Base-by-base conservation (phyloP, 2,113 vertebrate species). In the Percopsis transmontana region DNA sequence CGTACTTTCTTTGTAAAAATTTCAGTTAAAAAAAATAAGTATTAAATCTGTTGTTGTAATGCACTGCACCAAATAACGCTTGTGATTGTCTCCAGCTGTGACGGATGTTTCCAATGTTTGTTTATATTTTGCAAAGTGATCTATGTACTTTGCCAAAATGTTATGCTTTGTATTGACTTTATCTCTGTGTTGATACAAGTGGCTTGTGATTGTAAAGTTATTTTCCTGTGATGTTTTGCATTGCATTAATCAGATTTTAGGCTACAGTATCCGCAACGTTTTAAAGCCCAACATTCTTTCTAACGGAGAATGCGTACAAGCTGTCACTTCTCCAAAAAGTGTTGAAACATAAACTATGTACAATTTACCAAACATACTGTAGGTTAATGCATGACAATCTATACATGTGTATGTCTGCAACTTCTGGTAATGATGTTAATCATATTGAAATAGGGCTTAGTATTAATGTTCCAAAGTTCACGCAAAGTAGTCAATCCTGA, bases 341-440 rank as follows among this genome's bases (percentile, higher is more conserved):
- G 62, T 76, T 68, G 70, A 64, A 72, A 68, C 59, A 76, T 64
- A 50, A 66, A 72, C 59, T 75, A 82, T 61, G 68, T 77, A 70
- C 59, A 83, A 63, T 81, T 80, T 87, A 68, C 72, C 62, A 62
- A 81, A 85, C 78, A 80, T 83, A 89, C 15, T 3, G n/a, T 19
- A 52, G 79, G 81, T 88, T 81, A 87, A 85, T 87, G 89, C 88
- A 91, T 88, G 88, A 90, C 88, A 86, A 89, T 91, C 87, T 84
- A 81, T 81, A 77, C 84, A 78, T 50, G 77, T 83, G 76, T 82
- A 62, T 75, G 74, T 86, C 74, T 74, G 71, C 78, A 79, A 73
- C 77, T 52, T 79, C 62, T 76, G 70, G 65, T 79, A 70, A 79
- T 60, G 69, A 58, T 81, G 71, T 84, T 71, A 74, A 76, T 82